These are phyloP conservation scores for Noctua janthina DNA, from an alignment of 2,888 invertebrate species.

Conservation along the genomic window DNA sequence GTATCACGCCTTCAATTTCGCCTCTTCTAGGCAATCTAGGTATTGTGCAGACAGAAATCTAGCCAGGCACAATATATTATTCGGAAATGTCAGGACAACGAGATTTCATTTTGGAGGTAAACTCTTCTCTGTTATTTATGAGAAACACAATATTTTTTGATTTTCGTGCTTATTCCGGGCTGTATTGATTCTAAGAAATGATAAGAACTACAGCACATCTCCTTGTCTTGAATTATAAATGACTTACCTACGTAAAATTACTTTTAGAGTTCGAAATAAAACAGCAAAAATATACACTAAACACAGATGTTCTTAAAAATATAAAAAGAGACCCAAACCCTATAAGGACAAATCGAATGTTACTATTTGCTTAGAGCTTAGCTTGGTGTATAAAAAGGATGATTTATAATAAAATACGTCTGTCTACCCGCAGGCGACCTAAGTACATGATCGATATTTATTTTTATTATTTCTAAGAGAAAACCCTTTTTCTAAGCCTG, in stretches of 20 bases:
- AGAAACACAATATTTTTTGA: neutral
- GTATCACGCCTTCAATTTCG: conserved; percentile 6
- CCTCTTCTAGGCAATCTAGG: neutral
- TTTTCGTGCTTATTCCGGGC: neutral
- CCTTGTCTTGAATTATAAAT: neutral
- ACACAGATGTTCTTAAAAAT: neutral
- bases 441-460: neutral
- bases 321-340: neutral
- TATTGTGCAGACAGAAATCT: neutral
- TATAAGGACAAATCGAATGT: conserved; percentile 6
- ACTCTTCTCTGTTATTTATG: neutral
- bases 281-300: neutral
- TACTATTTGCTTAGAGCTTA: neutral
- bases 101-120: neutral
- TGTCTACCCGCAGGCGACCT: conserved; percentile 3
- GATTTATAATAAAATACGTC: conserved; percentile 9
- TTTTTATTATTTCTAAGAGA: conserved; percentile 12
- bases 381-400: neutral
- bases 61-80: conserved; percentile 17
- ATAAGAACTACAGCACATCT: too few relatives aligned
- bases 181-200: neutral
- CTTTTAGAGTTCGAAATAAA: neutral
- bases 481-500: neutral
- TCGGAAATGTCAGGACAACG: neutral
- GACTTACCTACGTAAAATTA: neutral